phyloP scores from a whole-genome alignment of 2,113 vertebrate genomes.

The Aythya baeri region DNA sequence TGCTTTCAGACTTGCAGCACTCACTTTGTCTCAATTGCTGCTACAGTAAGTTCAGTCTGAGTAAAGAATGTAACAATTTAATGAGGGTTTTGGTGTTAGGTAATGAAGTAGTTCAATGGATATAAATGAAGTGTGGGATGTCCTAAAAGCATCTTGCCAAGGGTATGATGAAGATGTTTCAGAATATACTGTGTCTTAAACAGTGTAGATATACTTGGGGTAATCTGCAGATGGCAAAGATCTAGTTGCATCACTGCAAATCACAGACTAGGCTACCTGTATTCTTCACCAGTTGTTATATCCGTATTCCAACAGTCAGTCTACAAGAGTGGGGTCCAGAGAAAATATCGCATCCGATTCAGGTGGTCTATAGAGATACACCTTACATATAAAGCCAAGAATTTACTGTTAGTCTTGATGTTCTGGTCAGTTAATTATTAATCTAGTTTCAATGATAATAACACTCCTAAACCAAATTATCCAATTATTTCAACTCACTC shows the following conservation, averaged over 20 bases:
- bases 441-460: not conserved
- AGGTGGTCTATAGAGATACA: not conserved
- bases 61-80: not conserved
- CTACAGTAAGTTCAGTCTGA: not conserved
- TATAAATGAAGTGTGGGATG: not conserved
- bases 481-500: not conserved
- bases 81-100: not conserved
- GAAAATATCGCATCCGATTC: not conserved
- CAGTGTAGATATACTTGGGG: not conserved
- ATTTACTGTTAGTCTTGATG: not conserved
- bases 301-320: not conserved
- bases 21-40: not conserved
- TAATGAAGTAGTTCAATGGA: not conserved
- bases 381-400: not conserved
- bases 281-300: accelerated
- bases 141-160: not conserved
- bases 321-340: not conserved
- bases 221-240: not conserved
- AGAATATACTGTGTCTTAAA: not conserved
- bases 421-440: not conserved
- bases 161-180: not conserved
- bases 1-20: not conserved
- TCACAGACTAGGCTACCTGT: not conserved
- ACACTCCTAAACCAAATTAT: not conserved
- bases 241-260: not conserved